Conservation (phyloP, 2,888 invertebrate genomes). For the Dione vanillae region DNA sequence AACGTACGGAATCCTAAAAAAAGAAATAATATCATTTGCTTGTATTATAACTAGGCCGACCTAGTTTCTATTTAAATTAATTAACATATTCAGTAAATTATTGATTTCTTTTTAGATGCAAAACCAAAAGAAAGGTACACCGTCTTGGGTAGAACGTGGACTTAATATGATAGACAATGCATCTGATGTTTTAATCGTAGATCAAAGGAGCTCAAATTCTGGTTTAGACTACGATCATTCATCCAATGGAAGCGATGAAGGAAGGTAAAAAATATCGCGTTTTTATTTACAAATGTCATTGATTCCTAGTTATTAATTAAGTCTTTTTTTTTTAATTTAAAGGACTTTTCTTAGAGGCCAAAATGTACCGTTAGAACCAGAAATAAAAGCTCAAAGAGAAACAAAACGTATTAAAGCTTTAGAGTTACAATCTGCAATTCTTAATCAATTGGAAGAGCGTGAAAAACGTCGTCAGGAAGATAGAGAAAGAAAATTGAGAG, state of each 20-base stretch:
- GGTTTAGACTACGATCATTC: constrained; percentile 76
- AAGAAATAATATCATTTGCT: too few relatives aligned
- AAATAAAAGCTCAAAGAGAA: constrained; percentile 91
- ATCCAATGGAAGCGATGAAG: constrained; percentile 78
- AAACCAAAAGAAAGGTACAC: constrained; percentile 80
- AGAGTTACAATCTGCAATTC: constrained; percentile 93
- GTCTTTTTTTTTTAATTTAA: constrained; percentile 54
- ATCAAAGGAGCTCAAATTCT: constrained; percentile 80
- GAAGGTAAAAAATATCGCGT: constrained; percentile 62
- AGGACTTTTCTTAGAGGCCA: constrained; percentile 92
- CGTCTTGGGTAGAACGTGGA: constrained; percentile 85
- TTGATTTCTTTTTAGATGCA: constrained; percentile 64
- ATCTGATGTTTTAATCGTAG: constrained; percentile 83
- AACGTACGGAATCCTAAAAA: too few relatives aligned
- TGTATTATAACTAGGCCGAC: too few relatives aligned
- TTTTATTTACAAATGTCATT: not conserved
- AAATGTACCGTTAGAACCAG: constrained; percentile 92
- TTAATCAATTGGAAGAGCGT: constrained; percentile 93
- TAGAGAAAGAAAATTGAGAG: constrained; percentile 87
- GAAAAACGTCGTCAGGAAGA: constrained; percentile 91
- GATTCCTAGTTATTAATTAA: not conserved
- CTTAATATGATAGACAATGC: constrained; percentile 80
- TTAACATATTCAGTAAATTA: not conserved
- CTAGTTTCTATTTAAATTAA: too few relatives aligned
- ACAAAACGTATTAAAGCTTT: constrained; percentile 91